Evolutionary conservation across 2,888 invertebrate species (phyloP), one percentile per base, ranked within the genome.

Genomic region (Scaptomyza tumidula): DNA sequence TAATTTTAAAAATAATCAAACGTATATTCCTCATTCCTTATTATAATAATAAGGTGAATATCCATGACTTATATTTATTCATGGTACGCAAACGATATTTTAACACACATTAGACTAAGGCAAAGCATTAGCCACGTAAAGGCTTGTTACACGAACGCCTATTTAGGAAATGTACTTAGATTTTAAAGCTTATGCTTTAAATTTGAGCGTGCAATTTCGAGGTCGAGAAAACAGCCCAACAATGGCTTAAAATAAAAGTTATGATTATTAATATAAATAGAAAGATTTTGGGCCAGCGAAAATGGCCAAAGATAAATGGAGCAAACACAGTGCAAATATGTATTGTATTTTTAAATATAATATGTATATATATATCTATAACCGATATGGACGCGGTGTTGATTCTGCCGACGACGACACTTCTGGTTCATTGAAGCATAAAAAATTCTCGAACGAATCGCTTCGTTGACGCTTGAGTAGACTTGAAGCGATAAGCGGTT

Each of bases 361-460:
- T 63, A 54, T 63, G 53, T 46, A 46, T 49, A 46, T 48, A 31
- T 67, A 27, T 62, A n/a, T 65, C 46, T 48, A 63, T 68, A 59
- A 55, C 61, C 63, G 60, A 65, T 78, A 65, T 63, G 70, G 53
- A 64, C 70, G 49, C 57, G 53, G 27, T 77, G 68, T 57, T 65
- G 57, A 62, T 68, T 65, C 55, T 68, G 75, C 58, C 75, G 74
- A 71, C 67, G 84, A 74, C 80, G 60, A 86, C 85, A 87, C 87
- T 85, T 87, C 85, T 85, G 87, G 87, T 83, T 85, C 85, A 85
- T 61, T 85, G 85, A 85, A 85, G 85, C 85, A 87, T 85, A 80
- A 87, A 85, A 87, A 85, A 87, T 85, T 85, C 83, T 85, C 87
- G 85, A 85, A 85, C 87, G 87, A 85, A 87, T 85, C 87, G 87